Evolutionary conservation across 2,113 vertebrate genomes (phyloP).

Genomic region (Notiomystis cincta): DNA sequence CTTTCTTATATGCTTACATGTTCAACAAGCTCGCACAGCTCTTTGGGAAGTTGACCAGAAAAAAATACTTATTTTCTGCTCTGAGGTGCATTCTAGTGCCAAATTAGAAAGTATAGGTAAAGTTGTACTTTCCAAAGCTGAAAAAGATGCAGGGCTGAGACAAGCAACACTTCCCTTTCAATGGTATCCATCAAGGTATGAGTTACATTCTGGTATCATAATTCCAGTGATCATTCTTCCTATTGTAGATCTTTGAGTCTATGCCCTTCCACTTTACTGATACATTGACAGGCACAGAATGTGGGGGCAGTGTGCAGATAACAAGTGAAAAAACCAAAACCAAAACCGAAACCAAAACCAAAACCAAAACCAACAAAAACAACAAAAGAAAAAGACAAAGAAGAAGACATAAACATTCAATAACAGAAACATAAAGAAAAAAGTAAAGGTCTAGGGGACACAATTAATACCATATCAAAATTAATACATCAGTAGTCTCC

Average conservation of each 20-base stretch:
- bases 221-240: not conserved
- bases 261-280: not conserved
- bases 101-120: not conserved
- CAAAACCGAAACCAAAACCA: too few relatives aligned
- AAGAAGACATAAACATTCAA: not conserved
- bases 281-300: not conserved
- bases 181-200: not conserved
- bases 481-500: not conserved
- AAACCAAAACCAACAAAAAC: too few relatives aligned
- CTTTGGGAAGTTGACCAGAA: not conserved
- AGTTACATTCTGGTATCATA: not conserved
- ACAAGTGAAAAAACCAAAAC: not conserved
- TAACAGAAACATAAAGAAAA: not conserved
- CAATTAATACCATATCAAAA: not conserved
- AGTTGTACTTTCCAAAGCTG: not conserved
- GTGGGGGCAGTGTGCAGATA: fast-evolving
- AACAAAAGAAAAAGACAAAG: too few relatives aligned
- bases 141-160: not conserved
- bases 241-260: not conserved
- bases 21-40: not conserved
- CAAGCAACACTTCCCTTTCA: not conserved
- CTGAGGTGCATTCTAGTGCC: not conserved
- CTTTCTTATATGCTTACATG: not conserved
- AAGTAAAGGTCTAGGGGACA: fast-evolving
- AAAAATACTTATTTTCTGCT: not conserved